phyloP scores from a whole-genome alignment of 2,797 vertebrate species.

The Spatula clypeata region DNA sequence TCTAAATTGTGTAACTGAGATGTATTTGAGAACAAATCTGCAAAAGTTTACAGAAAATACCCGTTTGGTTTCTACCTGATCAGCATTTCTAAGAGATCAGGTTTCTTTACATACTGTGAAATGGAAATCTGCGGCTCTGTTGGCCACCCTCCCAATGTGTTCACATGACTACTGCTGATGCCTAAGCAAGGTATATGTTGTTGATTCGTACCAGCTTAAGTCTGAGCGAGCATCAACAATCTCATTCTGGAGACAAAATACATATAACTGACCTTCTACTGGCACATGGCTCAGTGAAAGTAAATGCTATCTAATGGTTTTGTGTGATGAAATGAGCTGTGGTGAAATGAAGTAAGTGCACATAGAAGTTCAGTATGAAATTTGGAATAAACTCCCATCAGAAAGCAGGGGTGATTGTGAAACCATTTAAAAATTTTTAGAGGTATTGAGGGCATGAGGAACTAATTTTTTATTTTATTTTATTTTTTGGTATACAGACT shows the following conservation, averaged over 20 bases:
- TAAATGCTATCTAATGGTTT: not conserved
- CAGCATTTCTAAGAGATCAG: not conserved
- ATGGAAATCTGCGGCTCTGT: not conserved
- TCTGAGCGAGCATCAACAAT: not conserved
- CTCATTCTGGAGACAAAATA: constrained; percentile 34
- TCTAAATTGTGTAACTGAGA: not conserved
- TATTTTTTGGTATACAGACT: not conserved
- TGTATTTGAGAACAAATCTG: not conserved
- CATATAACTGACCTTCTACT: not conserved
- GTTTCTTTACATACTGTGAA: not conserved
- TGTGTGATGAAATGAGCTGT: not conserved
- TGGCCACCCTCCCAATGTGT: not conserved
- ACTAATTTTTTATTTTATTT: not conserved
- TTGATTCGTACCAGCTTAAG: not conserved
- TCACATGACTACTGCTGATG: not conserved
- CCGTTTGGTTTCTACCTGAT: not conserved
- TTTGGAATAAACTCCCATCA: not conserved
- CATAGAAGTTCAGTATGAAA: not conserved
- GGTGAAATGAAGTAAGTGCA: not conserved
- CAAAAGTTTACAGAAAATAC: not conserved
- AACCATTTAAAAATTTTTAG: not conserved
- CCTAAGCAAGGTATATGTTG: not conserved
- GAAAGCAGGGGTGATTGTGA: not conserved
- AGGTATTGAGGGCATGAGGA: not conserved
- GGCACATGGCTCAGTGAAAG: not conserved